Evolutionary conservation across 2,113 vertebrate genomes (phyloP).

Genomic region (Seriola aureovittata): DNA sequence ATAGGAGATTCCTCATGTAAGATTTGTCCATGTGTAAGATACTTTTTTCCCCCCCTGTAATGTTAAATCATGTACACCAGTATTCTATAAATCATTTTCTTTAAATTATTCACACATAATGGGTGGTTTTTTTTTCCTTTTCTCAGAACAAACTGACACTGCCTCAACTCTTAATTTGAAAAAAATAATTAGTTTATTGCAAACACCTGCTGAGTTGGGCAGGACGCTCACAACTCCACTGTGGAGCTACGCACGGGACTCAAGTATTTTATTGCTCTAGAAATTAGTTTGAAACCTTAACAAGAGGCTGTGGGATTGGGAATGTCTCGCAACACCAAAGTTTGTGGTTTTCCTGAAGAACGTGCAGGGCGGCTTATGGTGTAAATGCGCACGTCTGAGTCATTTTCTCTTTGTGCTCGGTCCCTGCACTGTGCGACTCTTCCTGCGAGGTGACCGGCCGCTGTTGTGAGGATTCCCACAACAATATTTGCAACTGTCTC

Average conservation of each 20-base stretch:
- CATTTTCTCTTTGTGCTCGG: neutral
- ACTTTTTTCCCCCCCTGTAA: constrained; percentile 59
- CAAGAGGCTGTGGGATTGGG: neutral
- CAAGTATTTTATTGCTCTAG: neutral
- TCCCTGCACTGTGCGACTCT: neutral
- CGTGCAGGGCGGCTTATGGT: constrained; percentile 39
- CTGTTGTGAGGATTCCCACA: constrained; percentile 6
- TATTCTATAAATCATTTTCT: constrained; percentile 70
- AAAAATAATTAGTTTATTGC: constrained; percentile 42
- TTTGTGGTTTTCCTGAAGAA: neutral
- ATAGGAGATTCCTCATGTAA: constrained; percentile 49
- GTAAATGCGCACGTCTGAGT: constrained; percentile 26
- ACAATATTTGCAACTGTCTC: neutral
- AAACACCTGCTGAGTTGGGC: constrained; percentile 52
- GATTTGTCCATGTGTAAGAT: constrained; percentile 65
- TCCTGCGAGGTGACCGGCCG: neutral
- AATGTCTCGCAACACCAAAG: neutral
- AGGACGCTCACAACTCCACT: rapidly evolving
- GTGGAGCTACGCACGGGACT: neutral
- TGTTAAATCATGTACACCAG: constrained; percentile 63
- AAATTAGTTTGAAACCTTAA: neutral
- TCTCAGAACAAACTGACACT: neutral
- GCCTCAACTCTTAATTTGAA: neutral
- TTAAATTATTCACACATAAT: constrained; percentile 46
- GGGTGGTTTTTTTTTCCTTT: neutral